These are phyloP conservation scores for Tapirus terrestris DNA, from an alignment of 2,113 vertebrate species.

Conservation along the genomic window DNA sequence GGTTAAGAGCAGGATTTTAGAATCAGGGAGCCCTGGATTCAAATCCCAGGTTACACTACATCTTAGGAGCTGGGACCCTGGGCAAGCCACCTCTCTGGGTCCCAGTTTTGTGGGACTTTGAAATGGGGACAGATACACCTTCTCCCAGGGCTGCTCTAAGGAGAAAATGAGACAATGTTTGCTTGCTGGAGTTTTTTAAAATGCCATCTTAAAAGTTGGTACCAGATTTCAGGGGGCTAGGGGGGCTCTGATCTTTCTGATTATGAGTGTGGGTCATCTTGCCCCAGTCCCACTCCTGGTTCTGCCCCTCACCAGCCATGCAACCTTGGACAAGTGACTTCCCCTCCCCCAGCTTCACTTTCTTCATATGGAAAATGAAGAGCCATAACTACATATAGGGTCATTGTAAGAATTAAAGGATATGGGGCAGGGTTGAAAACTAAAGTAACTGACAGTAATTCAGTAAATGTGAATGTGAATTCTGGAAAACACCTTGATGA, in stretches of 20 bases:
- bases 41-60: neutral
- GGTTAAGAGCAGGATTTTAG: neutral
- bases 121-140: neutral
- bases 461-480: neutral
- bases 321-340: neutral
- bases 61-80: neutral
- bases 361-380: neutral
- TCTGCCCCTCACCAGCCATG: neutral
- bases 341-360: too few relatives aligned
- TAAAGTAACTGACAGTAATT: neutral
- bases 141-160: neutral
- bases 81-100: neutral
- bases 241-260: neutral
- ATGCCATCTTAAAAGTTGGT: neutral
- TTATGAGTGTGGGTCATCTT: too few relatives aligned
- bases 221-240: neutral
- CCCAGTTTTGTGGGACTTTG: neutral
- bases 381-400: accelerated
- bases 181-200: neutral
- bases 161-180: neutral
- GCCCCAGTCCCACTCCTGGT: too few relatives aligned
- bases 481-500: neutral
- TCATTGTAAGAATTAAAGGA: neutral
- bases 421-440: neutral
- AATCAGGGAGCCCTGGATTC: neutral